Evolutionary conservation across 2,797 vertebrate species (phyloP).

Genomic region (Anguilla obscura): DNA sequence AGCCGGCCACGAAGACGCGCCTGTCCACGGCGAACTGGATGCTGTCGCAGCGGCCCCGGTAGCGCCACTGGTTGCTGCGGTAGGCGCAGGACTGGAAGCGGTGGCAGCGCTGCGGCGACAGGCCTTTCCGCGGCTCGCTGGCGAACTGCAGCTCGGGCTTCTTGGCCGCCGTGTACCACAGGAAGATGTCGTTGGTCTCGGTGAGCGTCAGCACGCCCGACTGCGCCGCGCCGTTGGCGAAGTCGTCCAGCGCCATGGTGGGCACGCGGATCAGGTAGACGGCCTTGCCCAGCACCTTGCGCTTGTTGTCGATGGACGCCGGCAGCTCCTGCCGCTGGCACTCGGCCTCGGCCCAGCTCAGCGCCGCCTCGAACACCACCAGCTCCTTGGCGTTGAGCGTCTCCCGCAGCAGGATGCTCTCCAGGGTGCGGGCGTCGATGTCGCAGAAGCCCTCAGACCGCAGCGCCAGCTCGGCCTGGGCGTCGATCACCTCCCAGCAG

Average conservation of each 20-base stretch:
- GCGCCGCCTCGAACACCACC: conserved; percentile 92
- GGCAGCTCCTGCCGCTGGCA: conserved; percentile 90
- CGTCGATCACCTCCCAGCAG: conserved; percentile 98
- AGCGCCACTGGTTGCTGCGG: conserved; percentile 98
- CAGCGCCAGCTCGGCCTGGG: conserved; percentile 92
- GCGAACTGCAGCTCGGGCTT: conserved; percentile 92
- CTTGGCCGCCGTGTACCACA: conserved; percentile 96
- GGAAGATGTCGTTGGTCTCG: conserved; percentile 97
- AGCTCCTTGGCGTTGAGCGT: conserved; percentile 98
- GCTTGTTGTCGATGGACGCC: conserved; percentile 88
- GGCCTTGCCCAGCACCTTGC: conserved; percentile 90
- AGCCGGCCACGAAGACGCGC: conserved; percentile 92
- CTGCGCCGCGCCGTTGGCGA: conserved; percentile 94
- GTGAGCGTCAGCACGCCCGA: conserved; percentile 92
- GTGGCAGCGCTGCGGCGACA: conserved; percentile 92
- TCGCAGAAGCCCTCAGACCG: conserved; percentile 97
- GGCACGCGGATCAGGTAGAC: conserved; percentile 94
- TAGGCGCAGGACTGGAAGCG: conserved; percentile 98
- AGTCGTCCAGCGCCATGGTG: conserved; percentile 94
- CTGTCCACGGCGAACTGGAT: conserved; percentile 98
- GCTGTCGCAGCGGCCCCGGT: conserved; percentile 94
- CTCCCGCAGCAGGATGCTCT: conserved; percentile 94
- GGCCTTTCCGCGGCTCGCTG: conserved; percentile 87
- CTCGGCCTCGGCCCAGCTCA: conserved; percentile 96
- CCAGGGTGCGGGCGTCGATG: conserved; percentile 93